Conservation (phyloP, 2,113 vertebrate genomes). For the Echinops telfairi region DNA sequence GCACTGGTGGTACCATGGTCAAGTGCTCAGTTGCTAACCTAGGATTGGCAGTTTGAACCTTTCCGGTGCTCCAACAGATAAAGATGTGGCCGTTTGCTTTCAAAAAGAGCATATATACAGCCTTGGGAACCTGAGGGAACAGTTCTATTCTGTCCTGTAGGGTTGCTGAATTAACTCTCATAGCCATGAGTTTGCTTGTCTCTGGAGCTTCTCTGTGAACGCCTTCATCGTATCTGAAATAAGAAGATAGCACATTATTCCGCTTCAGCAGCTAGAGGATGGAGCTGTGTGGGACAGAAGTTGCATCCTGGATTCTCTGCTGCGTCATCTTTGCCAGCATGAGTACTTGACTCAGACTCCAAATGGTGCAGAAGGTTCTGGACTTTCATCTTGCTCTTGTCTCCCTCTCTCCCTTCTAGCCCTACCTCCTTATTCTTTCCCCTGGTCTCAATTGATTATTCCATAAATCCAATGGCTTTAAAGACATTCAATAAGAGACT, state of each 20-base stretch:
- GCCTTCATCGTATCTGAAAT: slow-evolving; percentile 44
- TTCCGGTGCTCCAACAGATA: neutral
- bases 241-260: neutral
- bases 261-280: neutral
- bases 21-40: neutral
- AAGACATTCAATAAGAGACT: slow-evolving; percentile 28
- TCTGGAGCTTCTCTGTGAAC: slow-evolving; percentile 17
- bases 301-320: neutral
- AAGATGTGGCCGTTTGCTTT: neutral
- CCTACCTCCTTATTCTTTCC: neutral
- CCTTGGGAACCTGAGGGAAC: neutral
- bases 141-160: neutral
- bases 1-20: neutral
- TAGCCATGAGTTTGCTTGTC: neutral
- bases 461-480: neutral
- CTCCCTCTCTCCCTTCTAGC: neutral
- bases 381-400: neutral
- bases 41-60: neutral
- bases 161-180: neutral
- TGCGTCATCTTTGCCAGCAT: neutral
- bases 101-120: neutral
- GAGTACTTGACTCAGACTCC: neutral
- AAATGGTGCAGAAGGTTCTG: neutral
- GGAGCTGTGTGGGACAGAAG: neutral
- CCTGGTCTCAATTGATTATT: neutral